These are phyloP conservation scores for Phoenoteleia sp. DNA, from an alignment of 2,888 invertebrate species.

Conservation along the genomic window DNA sequence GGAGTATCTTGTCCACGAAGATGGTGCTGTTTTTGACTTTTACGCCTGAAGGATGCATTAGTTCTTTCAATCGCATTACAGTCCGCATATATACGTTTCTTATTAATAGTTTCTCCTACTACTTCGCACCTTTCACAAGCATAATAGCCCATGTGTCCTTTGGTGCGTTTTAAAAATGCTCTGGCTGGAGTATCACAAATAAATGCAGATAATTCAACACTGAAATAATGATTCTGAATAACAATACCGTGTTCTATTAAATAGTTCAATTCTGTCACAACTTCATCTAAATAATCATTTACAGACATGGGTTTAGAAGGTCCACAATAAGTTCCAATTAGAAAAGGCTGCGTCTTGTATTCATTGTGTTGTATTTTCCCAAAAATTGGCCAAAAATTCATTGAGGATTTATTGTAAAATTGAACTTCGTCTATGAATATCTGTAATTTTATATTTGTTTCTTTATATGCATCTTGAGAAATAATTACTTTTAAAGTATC, in stretches of 20 bases:
- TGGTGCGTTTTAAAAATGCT: slow-evolving; percentile 20
- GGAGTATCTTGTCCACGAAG: slow-evolving; percentile 7
- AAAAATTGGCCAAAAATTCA: slow-evolving; percentile 50
- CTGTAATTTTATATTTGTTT: slow-evolving; percentile 11
- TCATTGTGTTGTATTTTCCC: neutral
- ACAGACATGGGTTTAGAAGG: slow-evolving; percentile 28
- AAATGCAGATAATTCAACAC: slow-evolving; percentile 12
- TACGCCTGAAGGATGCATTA: slow-evolving; percentile 25
- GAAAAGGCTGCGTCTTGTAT: slow-evolving; percentile 33
- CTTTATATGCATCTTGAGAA: neutral
- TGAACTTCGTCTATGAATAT: slow-evolving; percentile 31
- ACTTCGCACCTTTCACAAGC: slow-evolving; percentile 54
- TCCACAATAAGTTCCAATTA: slow-evolving; percentile 33
- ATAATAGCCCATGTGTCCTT: slow-evolving; percentile 42
- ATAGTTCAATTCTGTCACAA: slow-evolving; percentile 30
- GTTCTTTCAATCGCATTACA: neutral
- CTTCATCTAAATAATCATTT: slow-evolving; percentile 21
- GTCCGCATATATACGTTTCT: slow-evolving; percentile 24
- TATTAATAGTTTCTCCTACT: slow-evolving; percentile 38
- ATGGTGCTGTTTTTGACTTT: slow-evolving; percentile 51
- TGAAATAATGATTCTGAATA: slow-evolving; percentile 10
- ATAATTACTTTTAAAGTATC: slow-evolving; percentile 19
- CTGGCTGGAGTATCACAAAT: slow-evolving; percentile 47
- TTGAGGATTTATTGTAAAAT: slow-evolving; percentile 40
- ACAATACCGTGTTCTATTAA: neutral